These are phyloP conservation scores for Hystrix cristata DNA, from an alignment of 2,113 vertebrate genomes.

Conservation along the genomic window DNA sequence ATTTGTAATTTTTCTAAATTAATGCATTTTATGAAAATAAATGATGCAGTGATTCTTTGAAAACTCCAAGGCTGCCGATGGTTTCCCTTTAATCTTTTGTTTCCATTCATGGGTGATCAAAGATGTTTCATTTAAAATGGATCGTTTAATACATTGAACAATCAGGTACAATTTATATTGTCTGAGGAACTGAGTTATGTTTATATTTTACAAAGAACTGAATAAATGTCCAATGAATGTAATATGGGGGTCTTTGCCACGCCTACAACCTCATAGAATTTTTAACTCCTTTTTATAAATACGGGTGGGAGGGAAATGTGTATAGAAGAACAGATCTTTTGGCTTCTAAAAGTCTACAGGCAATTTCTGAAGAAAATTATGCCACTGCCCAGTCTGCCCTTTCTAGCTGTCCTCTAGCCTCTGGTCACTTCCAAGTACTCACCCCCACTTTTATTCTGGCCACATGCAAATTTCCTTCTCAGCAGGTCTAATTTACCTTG, in stretches of 20 bases:
- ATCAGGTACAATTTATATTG: slow-evolving; percentile 68
- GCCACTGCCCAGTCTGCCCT: not conserved
- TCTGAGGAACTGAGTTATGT: not conserved
- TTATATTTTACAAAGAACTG: slow-evolving; percentile 43
- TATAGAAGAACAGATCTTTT: not conserved
- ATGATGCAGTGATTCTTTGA: slow-evolving; percentile 85
- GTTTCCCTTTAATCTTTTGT: slow-evolving; percentile 80
- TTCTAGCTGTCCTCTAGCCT: not conserved
- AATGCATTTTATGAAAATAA: slow-evolving; percentile 87
- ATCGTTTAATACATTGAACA: slow-evolving; percentile 82
- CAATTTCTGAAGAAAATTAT: not conserved
- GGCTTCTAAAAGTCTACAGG: not conserved
- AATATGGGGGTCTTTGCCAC: not conserved
- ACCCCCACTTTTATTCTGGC: not conserved
- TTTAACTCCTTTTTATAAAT: not conserved
- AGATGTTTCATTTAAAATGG: slow-evolving; percentile 83
- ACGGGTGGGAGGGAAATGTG: not conserved
- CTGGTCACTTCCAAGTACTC: not conserved
- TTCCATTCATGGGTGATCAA: slow-evolving; percentile 86
- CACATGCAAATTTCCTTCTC: not conserved
- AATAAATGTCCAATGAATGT: not conserved
- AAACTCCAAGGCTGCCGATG: slow-evolving; percentile 83
- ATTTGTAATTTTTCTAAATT: slow-evolving; percentile 86
- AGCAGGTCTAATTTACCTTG: slow-evolving; percentile 13
- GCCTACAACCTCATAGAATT: not conserved